Base-by-base conservation (phyloP, 2,797 vertebrate genomes). In the Sebastes kiyomatsui region DNA sequence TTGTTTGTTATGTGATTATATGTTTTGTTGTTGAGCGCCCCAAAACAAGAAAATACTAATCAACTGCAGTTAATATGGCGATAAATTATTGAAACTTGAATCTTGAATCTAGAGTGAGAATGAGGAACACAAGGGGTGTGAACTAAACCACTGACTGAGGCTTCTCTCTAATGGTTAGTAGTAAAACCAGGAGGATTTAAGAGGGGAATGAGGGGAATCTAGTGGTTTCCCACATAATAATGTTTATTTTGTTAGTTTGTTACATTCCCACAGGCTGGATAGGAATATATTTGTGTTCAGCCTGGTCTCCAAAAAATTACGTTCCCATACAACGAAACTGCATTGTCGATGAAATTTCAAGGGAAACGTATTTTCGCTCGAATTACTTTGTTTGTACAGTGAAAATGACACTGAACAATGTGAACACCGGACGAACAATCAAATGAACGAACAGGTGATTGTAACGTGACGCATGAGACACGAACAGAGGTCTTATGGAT, bases 181-280 rank as follows among this genome's bases (percentile, higher is more conserved):
- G 66, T 72, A 66, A 87, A 76, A 75, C 23, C 18, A 22, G 11
- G 8, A 55, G 46, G 35, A 71, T 85, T 86, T 61, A 52, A 13
- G 27, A 23, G 46, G 12, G 54, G 27, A 7, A 35, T 61, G 20
- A 33, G 30, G 23, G 3, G n/a, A 65, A 70, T 73, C 27, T 12
- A 16, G 25, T 22, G 20, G 62, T 66, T 75, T 75, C 42, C 54
- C 66, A 75, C 65, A 76, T 74, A 61, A 75, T 68, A 69, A 54
- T 5, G 22, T 32, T 10, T 62, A 12, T 33, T 33, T 60, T n/a
- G 8, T 60, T 60, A 20, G 10, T 54, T 54, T 54, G 49, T n/a
- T 54, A 54, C 20, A 54, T 54, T n/a, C 16, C 49, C 8, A 54
- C 20, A n/a, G 49, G 49, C 49, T 54, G 49, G 20, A n/a, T n/a